Evolutionary conservation across 2,888 invertebrate species (phyloP).

Genomic region (Orthonevra nobilis): DNA sequence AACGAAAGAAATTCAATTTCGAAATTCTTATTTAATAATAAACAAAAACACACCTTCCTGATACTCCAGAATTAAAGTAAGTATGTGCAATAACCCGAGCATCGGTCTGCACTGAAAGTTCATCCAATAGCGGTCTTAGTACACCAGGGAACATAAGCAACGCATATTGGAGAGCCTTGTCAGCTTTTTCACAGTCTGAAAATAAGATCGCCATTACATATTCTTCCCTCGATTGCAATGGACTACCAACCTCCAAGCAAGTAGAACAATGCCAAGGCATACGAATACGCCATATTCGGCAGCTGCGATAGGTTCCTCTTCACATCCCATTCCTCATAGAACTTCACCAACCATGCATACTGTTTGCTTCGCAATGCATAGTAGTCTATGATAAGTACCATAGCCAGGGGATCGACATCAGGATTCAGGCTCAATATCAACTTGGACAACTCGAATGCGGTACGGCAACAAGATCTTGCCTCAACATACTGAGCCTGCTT

Average conservation of each 20-base stretch:
- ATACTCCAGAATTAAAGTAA: constrained; percentile 77
- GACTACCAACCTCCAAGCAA: constrained; percentile 80
- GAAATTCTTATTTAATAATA: constrained; percentile 3
- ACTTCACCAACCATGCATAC: constrained; percentile 86
- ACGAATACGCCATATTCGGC: constrained; percentile 93
- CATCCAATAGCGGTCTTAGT: constrained; percentile 86
- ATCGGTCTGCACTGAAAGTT: constrained; percentile 88
- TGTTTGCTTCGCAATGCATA: constrained; percentile 89
- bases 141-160: constrained; percentile 91
- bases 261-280: constrained; percentile 87
- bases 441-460: constrained; percentile 93
- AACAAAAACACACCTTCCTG: constrained; percentile 74
- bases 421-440: constrained; percentile 89
- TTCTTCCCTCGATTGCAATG: too few species aligned
- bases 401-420: constrained; percentile 88
- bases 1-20: constrained; percentile 23
- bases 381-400: constrained; percentile 89
- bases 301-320: constrained; percentile 87
- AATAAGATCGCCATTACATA: too few species aligned
- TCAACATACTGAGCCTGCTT: constrained; percentile 90
- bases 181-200: constrained; percentile 80
- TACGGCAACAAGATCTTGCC: constrained; percentile 90
- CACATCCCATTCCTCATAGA: constrained; percentile 83
- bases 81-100: constrained; percentile 82
- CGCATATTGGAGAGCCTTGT: constrained; percentile 86